Evolutionary conservation across 2,113 vertebrate species (phyloP).

Genomic region (Gymnarchus niloticus): DNA sequence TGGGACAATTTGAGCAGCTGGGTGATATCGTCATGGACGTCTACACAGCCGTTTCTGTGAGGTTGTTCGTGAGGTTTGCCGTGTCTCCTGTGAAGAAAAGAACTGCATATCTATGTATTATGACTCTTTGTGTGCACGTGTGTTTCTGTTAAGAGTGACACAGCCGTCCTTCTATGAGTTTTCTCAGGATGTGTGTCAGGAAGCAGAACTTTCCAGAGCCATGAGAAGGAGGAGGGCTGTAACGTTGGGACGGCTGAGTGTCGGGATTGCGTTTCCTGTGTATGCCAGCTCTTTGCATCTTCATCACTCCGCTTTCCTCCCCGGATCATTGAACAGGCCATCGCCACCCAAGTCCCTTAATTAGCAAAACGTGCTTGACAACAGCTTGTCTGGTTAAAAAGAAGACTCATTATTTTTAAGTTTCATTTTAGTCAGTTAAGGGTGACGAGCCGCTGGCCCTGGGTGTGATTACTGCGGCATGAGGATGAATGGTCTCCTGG

Average conservation of each 20-base stretch:
- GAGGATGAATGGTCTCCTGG: neutral
- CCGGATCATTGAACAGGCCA: neutral
- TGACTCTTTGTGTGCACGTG: neutral
- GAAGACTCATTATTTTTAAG: neutral
- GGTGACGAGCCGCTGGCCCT: neutral
- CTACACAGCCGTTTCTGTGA: neutral
- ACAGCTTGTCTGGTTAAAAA: neutral
- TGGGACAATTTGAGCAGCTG: too few species aligned
- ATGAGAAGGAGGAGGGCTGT: neutral
- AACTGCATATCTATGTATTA: neutral
- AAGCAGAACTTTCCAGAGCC: neutral
- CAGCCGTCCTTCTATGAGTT: neutral
- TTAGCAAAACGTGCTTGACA: neutral
- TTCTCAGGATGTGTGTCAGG: neutral
- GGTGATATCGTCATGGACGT: neutral
- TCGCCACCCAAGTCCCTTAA: neutral
- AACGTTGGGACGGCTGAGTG: neutral
- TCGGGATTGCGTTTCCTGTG: neutral
- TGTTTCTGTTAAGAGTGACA: neutral
- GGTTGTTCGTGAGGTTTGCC: too few species aligned
- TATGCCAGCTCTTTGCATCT: neutral
- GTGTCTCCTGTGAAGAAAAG: neutral
- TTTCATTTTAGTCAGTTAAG: neutral
- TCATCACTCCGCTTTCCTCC: neutral
- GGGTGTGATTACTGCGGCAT: neutral